Percentiles rank a stretch among this genome's conserved stretches.
Evolutionary conservation across 2,797 vertebrate genomes (phyloP).

Genomic region (Percopsis omiscomaycus): DNA sequence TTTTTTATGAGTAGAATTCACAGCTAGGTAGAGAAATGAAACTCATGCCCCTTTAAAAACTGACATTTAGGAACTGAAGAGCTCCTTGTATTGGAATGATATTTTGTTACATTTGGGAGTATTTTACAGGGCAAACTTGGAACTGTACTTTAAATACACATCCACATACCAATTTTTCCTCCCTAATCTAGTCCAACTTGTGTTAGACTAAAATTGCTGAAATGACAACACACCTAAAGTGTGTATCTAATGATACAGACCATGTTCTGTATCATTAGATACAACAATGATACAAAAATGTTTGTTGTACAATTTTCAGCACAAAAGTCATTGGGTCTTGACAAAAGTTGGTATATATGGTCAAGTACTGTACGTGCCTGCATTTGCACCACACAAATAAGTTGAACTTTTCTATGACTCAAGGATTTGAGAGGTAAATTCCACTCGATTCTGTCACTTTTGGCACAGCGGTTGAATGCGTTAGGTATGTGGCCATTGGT

Average conservation of each 20-base stretch:
- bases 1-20: constrained; percentile 26
- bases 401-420: background rate
- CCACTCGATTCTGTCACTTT: too few relatives aligned
- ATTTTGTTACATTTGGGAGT: constrained; percentile 23
- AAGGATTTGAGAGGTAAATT: constrained; percentile 5
- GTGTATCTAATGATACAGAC: constrained; percentile 10
- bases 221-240: too few relatives aligned
- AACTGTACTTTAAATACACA: constrained; percentile 6
- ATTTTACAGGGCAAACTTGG: background rate
- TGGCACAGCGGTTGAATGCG: too few relatives aligned
- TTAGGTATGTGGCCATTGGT: background rate
- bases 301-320: constrained; percentile 4
- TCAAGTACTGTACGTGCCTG: constrained; percentile 20
- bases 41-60: constrained; percentile 28
- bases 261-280: constrained; percentile 21
- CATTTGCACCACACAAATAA: constrained; percentile 23
- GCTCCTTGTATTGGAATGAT: constrained; percentile 47
- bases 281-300: background rate
- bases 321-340: background rate
- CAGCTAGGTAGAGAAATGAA: constrained; percentile 27
- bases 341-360: constrained; percentile 37
- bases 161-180: background rate
- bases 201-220: too few relatives aligned
- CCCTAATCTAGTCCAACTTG: too few relatives aligned
- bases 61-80: constrained; percentile 40